Evolutionary conservation across 2,888 invertebrate genomes (phyloP).

Genomic region (Dorcus parallelipipedus): DNA sequence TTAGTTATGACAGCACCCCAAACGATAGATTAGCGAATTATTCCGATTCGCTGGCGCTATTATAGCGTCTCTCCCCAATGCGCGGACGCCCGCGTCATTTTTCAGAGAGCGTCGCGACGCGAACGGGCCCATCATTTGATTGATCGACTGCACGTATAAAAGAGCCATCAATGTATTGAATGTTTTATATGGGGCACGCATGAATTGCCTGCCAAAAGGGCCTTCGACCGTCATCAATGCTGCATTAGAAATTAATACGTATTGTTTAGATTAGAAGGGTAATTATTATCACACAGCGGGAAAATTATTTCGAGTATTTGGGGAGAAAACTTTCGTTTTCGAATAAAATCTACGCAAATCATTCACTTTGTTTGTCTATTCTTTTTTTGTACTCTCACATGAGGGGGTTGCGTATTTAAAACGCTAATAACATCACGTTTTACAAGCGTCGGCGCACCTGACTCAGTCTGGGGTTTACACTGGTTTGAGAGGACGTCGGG

Average conservation of each 20-base stretch:
- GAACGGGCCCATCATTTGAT: conserved; percentile 33
- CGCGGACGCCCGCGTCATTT: conserved; percentile 8
- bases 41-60: conserved; percentile 44
- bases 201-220: conserved; percentile 41
- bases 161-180: conserved; percentile 43
- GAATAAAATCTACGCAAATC: conserved; percentile 6
- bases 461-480: conserved; percentile 27
- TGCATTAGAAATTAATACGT: conserved; percentile 40
- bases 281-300: conserved; percentile 16
- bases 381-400: conserved; percentile 35
- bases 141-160: conserved; percentile 41
- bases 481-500: conserved; percentile 20
- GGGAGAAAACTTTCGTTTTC: not conserved
- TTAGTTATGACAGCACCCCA: conserved; percentile 37
- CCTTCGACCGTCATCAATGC: conserved; percentile 37
- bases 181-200: conserved; percentile 39
- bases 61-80: conserved; percentile 34
- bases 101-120: not conserved
- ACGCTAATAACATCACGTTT: conserved; percentile 43
- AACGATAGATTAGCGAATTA: conserved; percentile 47
- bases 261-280: conserved; percentile 28
- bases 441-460: conserved; percentile 39
- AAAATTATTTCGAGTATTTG: not conserved
- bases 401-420: conserved; percentile 29
- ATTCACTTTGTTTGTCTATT: conserved; percentile 22